Evolutionary conservation across 2,888 invertebrate species (phyloP).

Genomic region (Rhingia rostrata): DNA sequence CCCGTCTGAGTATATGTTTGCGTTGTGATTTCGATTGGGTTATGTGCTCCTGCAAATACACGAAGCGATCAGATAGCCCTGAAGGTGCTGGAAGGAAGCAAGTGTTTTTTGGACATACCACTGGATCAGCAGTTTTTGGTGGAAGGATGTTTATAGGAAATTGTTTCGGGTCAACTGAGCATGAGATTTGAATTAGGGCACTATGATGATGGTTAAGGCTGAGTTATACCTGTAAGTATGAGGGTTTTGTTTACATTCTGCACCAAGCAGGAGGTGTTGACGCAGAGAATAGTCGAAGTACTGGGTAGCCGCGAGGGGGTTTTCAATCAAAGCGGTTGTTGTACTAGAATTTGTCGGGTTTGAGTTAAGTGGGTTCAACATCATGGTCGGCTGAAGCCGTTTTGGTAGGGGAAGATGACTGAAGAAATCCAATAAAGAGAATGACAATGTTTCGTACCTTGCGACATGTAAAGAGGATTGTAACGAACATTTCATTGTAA

Average conservation of each 20-base stretch:
- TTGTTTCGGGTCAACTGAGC: conserved; percentile 72
- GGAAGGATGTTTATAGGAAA: conserved; percentile 55
- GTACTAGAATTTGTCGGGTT: neutral
- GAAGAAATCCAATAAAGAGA: no score
- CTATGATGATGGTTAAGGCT: conserved; percentile 14
- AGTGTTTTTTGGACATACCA: conserved; percentile 8
- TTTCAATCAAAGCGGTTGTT: neutral
- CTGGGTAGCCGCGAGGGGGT: neutral
- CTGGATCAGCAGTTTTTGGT: conserved; percentile 50
- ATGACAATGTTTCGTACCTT: no score
- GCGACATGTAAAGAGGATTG: no score
- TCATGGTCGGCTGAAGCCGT: neutral
- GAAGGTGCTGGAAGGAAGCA: neutral
- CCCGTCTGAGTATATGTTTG: conserved; percentile 1
- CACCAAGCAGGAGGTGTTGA: conserved; percentile 24
- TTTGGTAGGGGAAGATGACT: neutral
- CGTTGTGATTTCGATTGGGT: conserved; percentile 37
- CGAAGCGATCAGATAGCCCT: conserved; percentile 9
- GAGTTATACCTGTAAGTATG: conserved; percentile 48
- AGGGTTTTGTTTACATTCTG: conserved; percentile 37
- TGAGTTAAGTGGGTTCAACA: neutral
- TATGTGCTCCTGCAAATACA: conserved; percentile 22
- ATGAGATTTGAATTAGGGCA: conserved; percentile 69
- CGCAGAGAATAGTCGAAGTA: neutral
- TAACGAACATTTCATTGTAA: no score